phyloP scores from a whole-genome alignment of 1,140 invertebrate genomes.

The Drosophila elegans region DNA sequence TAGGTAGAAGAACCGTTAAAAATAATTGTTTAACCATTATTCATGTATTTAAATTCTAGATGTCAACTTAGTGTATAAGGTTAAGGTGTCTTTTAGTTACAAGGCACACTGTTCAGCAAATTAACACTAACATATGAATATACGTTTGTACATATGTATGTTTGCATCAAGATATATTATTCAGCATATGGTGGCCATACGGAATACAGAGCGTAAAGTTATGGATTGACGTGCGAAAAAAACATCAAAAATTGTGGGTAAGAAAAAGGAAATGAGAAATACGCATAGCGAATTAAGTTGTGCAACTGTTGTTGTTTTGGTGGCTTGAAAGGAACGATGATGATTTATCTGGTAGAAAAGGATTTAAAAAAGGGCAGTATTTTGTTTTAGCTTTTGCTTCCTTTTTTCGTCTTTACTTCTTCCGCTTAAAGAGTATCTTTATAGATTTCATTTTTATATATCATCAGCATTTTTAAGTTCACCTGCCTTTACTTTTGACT shows the following conservation, averaged over 20 bases:
- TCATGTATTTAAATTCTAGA: no score
- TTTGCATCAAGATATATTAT: slow-evolving; percentile 1
- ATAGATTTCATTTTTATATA: slow-evolving; percentile 2
- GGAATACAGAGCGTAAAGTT: slow-evolving; percentile 10
- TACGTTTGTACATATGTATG: not conserved
- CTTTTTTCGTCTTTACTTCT: not conserved
- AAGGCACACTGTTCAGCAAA: slow-evolving; percentile 5
- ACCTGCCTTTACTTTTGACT: slow-evolving; percentile 23
- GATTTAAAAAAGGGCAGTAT: not conserved
- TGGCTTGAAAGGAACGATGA: not conserved
- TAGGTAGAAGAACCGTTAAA: not conserved
- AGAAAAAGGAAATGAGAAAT: slow-evolving; percentile 19
- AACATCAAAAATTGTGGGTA: slow-evolving; percentile 2
- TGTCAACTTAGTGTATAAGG: no score
- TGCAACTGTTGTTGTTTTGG: slow-evolving; percentile 46
- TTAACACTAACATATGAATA: not conserved
- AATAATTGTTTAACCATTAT: not conserved
- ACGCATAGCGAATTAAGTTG: slow-evolving; percentile 39
- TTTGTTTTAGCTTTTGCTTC: not conserved
- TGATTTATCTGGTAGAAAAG: slow-evolving; percentile 1
- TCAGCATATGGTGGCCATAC: slow-evolving; percentile 34
- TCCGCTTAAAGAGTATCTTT: not conserved
- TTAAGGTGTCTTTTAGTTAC: not conserved
- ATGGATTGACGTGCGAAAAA: slow-evolving; percentile 7
- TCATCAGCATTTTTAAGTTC: slow-evolving; percentile 6